Conservation (phyloP, 92 coral and sea anemone genomes). For the Pocillopora grandis region DNA sequence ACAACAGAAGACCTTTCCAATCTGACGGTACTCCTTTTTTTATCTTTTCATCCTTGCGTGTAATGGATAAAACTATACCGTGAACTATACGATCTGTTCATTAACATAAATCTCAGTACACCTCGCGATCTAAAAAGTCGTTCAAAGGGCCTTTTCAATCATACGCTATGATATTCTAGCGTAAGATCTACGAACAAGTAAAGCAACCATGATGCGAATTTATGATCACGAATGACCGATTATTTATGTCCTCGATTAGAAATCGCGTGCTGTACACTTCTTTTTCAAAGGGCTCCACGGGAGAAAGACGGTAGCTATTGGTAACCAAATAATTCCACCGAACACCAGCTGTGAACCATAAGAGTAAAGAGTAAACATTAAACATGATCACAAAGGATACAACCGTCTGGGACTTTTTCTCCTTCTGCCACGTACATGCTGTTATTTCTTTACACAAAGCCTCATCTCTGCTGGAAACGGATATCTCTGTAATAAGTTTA, state of each 20-base stretch:
- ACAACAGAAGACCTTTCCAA: background rate
- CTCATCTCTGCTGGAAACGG: constrained; percentile 27
- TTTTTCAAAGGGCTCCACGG: background rate
- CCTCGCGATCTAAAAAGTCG: background rate
- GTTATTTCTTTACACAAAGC: constrained; percentile 52
- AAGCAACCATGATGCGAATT: background rate
- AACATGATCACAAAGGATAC: constrained; percentile 56
- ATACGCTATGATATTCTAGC: background rate
- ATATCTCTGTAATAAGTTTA: constrained; percentile 17
- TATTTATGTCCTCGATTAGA: background rate
- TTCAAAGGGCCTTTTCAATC: no score
- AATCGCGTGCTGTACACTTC: background rate
- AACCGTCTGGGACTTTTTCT: constrained; percentile 52
- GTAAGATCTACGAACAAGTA: background rate
- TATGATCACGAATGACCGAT: background rate
- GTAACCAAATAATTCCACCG: background rate
- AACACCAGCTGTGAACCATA: constrained; percentile 8
- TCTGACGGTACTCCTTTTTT: background rate
- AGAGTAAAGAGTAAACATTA: background rate
- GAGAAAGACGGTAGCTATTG: constrained; percentile 27
- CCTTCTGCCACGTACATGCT: constrained; percentile 67
- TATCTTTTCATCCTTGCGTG: background rate
- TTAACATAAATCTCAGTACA: no score
- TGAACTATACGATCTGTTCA: no score
- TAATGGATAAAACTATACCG: background rate